phyloP scores from a whole-genome alignment of 2,797 vertebrate genomes.

The Odontamblyopus rebecca region DNA sequence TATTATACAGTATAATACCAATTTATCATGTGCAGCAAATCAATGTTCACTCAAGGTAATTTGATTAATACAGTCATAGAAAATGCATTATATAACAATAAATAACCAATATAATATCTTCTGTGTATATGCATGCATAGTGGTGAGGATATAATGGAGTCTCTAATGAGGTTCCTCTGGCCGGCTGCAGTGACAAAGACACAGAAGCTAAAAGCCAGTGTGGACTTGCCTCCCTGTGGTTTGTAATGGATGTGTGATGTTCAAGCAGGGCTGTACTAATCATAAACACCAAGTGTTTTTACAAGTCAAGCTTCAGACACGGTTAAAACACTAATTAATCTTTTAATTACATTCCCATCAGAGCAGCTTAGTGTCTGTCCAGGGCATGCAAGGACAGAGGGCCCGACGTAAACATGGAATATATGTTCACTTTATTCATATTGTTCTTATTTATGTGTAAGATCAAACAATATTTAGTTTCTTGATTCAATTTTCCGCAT shows the following conservation, averaged over 20 bases:
- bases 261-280: background rate
- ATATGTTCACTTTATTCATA: background rate
- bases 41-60: no score
- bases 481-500: background rate
- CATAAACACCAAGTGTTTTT: background rate
- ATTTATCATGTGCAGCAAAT: no score
- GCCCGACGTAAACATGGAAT: background rate
- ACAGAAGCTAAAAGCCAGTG: conserved; percentile 30
- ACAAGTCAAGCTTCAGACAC: conserved; percentile 3
- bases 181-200: conserved; percentile 32
- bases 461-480: background rate
- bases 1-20: no score
- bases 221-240: conserved; percentile 6
- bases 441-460: background rate
- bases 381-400: background rate
- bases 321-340: background rate
- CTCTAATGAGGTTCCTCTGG: conserved; percentile 44
- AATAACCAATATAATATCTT: background rate
- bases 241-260: background rate
- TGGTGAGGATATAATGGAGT: conserved; percentile 24
- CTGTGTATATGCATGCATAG: background rate
- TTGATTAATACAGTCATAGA: background rate
- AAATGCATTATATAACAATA: background rate
- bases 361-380: conserved; percentile 1
- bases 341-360: conserved; percentile 16